These are phyloP conservation scores for Alethe castanea DNA, from an alignment of 2,113 vertebrate genomes.

Conservation along the genomic window DNA sequence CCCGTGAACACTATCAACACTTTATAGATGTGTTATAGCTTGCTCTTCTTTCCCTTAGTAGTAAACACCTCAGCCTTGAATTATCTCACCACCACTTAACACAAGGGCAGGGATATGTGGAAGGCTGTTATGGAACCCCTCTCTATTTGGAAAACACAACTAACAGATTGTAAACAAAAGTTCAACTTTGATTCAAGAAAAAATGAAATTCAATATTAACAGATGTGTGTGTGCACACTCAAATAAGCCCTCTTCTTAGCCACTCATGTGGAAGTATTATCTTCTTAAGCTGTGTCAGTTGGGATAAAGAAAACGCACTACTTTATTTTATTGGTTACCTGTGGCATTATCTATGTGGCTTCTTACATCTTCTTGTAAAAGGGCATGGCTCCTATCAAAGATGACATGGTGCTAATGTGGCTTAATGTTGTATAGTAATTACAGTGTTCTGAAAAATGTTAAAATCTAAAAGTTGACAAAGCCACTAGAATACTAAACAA, in stretches of 20 bases:
- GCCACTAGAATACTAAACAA: not conserved
- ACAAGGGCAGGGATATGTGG: not conserved
- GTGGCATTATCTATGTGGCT: not conserved
- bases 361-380: not conserved
- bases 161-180: not conserved
- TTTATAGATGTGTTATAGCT: not conserved
- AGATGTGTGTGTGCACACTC: not conserved
- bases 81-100: not conserved
- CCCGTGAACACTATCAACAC: not conserved
- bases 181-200: not conserved
- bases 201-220: not conserved
- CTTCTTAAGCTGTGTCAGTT: not conserved
- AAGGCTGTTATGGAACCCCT: not conserved
- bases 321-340: not conserved
- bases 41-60: not conserved
- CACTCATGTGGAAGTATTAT: not conserved
- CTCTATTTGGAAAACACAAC: not conserved
- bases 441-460: not conserved
- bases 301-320: not conserved
- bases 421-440: not conserved
- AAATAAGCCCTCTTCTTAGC: not conserved
- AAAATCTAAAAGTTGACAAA: not conserved
- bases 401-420: not conserved
- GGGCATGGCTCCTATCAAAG: not conserved
- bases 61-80: not conserved